Base-by-base conservation (phyloP, 2,888 invertebrate species). In the Anaspis maculata region DNA sequence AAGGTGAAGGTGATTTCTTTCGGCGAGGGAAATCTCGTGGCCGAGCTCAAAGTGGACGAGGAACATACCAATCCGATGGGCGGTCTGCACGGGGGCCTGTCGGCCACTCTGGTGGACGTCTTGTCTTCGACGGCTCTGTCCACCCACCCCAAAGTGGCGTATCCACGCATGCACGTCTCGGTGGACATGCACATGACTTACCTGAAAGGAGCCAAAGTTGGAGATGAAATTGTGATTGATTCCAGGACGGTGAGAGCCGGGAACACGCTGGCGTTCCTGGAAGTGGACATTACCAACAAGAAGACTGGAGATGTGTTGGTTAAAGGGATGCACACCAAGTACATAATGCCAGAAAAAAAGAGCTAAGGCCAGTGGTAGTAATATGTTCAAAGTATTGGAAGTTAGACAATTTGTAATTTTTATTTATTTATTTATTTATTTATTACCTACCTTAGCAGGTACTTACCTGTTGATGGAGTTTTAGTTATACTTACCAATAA, bases 321-420 rank as follows among this genome's bases (percentile, higher is more conserved):
- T 3, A 80, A 76, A 41, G 94, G 90, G 22, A 73, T 76, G 35
- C 94, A 95, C 58, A 89, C 87, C 0, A 92, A 92, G 61, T 88
- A 72, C 60, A 26, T 54, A 41, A 21, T 48, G 37, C 4, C 6
- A 10, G 24, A 10, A 24, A 24, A 27, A 25, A 9, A 12, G n/a
- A n/a, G n/a, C n/a, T n/a, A n/a, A n/a, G n/a, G n/a, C n/a, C n/a
- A n/a, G n/a, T n/a, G n/a, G n/a, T n/a, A n/a, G n/a, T n/a, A n/a
- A n/a, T n/a, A n/a, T n/a, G n/a, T n/a, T n/a, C n/a, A n/a, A n/a
- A n/a, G n/a, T n/a, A n/a, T n/a, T n/a, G n/a, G n/a, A n/a, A n/a
- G n/a, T n/a, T n/a, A n/a, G n/a, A n/a, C n/a, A n/a, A n/a, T n/a
- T n/a, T n/a, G n/a, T n/a, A n/a, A n/a, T n/a, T n/a, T n/a, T n/a